Evolutionary conservation across 2,888 invertebrate genomes (phyloP).

Genomic region (Lasioglossum malachurum): DNA sequence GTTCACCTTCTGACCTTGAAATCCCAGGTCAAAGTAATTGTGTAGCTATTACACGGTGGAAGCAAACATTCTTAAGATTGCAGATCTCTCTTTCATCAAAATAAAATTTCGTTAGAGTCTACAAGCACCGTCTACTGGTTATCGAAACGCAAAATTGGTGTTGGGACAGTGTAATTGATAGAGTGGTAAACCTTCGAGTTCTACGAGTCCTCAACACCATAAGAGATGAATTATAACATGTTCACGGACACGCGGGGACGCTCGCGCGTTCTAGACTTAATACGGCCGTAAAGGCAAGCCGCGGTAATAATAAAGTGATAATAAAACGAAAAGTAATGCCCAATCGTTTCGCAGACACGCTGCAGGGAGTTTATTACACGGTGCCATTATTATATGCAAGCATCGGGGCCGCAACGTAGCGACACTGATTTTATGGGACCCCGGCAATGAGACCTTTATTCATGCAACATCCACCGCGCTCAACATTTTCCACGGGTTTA

Average conservation of each 20-base stretch:
- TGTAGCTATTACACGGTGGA: neutral
- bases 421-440: constrained; percentile 69
- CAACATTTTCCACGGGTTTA: constrained; percentile 64
- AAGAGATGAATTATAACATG: constrained; percentile 70
- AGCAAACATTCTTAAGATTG: neutral
- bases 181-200: constrained; percentile 75
- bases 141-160: neutral
- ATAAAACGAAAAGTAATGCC: constrained; percentile 80
- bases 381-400: constrained; percentile 73
- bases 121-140: neutral
- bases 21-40: neutral
- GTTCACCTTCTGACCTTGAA: too few relatives aligned
- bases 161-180: constrained; percentile 74
- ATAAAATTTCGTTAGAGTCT: neutral
- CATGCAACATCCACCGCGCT: constrained; percentile 47
- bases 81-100: neutral
- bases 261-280: constrained; percentile 72
- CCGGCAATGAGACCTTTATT: constrained; percentile 70
- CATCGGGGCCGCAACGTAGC: constrained; percentile 53
- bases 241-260: constrained; percentile 49
- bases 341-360: constrained; percentile 77
- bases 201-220: constrained; percentile 47
- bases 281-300: constrained; percentile 78
- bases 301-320: constrained; percentile 82
- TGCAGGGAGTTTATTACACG: constrained; percentile 79